A percentile compares a stretch with the other conserved stretches of the same genome.
Conservation (phyloP, 2,797 vertebrate species). For the Malacoctenus gilli region DNA sequence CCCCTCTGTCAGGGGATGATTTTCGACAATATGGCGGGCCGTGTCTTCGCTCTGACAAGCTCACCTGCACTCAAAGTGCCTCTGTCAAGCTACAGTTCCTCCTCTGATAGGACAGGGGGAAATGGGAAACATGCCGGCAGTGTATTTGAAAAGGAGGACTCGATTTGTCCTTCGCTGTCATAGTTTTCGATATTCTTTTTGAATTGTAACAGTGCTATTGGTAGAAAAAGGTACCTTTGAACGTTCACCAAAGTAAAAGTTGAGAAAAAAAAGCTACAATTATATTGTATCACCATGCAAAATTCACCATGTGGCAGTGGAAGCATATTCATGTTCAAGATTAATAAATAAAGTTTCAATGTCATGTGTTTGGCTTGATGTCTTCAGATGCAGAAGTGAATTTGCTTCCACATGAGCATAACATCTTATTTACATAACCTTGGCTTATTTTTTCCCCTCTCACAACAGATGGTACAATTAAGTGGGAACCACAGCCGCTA, state of each 20-base stretch:
- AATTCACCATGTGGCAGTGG: neutral
- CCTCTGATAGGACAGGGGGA: slow-evolving; percentile 37
- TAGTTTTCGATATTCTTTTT: no score
- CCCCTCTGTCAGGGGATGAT: slow-evolving; percentile 12
- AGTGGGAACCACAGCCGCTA: slow-evolving; percentile 64
- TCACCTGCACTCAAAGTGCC: slow-evolving; percentile 41
- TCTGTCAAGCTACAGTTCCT: slow-evolving; percentile 43
- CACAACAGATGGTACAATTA: slow-evolving; percentile 79
- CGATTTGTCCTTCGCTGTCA: slow-evolving; percentile 10
- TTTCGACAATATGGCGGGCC: slow-evolving; percentile 19
- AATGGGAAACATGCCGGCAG: slow-evolving; percentile 42
- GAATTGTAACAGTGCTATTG: no score
- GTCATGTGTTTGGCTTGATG: slow-evolving; percentile 35
- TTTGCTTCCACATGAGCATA: slow-evolving; percentile 33
- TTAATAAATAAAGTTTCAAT: slow-evolving; percentile 45
- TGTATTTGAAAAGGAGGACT: slow-evolving; percentile 41
- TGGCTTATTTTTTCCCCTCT: slow-evolving; percentile 47
- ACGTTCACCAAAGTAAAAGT: slow-evolving; percentile 10
- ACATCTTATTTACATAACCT: slow-evolving; percentile 75
- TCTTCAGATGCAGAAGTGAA: slow-evolving; percentile 30
- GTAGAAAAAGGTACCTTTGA: no score
- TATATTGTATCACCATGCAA: slow-evolving; percentile 1
- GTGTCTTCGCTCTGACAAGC: slow-evolving; percentile 44
- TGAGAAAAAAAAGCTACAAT: slow-evolving; percentile 2
- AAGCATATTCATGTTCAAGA: no score